These are phyloP conservation scores for Xiphophorus birchmanni DNA, from an alignment of 2,797 vertebrate species.

Conservation along the genomic window DNA sequence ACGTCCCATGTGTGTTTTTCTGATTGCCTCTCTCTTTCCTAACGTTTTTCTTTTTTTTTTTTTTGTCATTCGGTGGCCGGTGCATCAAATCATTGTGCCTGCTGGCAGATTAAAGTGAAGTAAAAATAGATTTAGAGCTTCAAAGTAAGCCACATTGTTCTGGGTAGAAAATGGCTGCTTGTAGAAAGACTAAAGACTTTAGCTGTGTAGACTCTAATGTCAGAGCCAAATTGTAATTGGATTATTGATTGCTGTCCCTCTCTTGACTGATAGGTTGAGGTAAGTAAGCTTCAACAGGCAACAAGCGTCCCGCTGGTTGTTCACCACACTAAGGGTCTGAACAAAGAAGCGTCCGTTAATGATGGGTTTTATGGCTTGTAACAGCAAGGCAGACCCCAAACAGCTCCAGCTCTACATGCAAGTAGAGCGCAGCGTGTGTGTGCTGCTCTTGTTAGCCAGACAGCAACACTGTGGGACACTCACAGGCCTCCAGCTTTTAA, in stretches of 20 bases:
- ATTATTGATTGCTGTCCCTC: conserved; percentile 67
- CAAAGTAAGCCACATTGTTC: conserved; percentile 1
- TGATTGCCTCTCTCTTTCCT: neutral
- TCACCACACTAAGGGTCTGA: conserved; percentile 18
- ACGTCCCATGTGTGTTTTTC: neutral
- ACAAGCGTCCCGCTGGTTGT: conserved; percentile 21
- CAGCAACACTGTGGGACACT: neutral
- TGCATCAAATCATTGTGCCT: conserved; percentile 21
- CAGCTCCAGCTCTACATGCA: conserved; percentile 18
- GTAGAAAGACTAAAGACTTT: conserved; percentile 17
- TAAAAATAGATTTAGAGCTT: conserved; percentile 14
- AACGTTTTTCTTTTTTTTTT: neutral
- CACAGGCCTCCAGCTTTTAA: neutral
- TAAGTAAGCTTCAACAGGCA: conserved; percentile 25
- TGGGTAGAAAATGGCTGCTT: conserved; percentile 28
- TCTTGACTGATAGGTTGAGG: conserved; percentile 58
- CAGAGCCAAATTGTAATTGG: conserved; percentile 57
- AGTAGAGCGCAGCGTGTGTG: conserved; percentile 6
- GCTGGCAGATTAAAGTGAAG: conserved; percentile 18
- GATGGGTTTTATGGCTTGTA: conserved; percentile 21
- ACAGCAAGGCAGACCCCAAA: conserved; percentile 15
- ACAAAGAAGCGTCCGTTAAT: conserved; percentile 33
- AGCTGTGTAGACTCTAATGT: conserved; percentile 41
- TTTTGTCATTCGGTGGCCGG: neutral
- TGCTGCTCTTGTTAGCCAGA: neutral